phyloP scores from a whole-genome alignment of 2,113 vertebrate species.

The Sus scrofa region T2T-Sscrofa CM000826.6:19919001-19919500 shows the following conservation, averaged over 20 bases:
- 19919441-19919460: conserved; percentile 26
- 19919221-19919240: neutral
- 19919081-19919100: conserved; percentile 11
- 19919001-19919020: neutral
- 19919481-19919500: neutral
- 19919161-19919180: neutral
- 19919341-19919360: conserved; percentile 45
- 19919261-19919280: neutral
- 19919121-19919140: neutral
- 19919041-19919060: neutral
- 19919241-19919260: conserved; percentile 30
- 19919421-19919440: conserved; percentile 40
- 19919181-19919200: neutral
- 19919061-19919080: neutral
- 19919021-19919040: neutral
- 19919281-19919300: conserved; percentile 33
- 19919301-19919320: conserved; percentile 24
- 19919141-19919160: neutral
- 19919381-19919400: conserved; percentile 9
- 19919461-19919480: conserved; percentile 53
- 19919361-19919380: conserved; percentile 48
- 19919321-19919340: conserved; percentile 58
- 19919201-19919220: neutral
- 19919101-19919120: conserved; percentile 4
- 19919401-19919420: conserved; percentile 27